Base-by-base conservation (phyloP, 2,888 invertebrate species). In the Teinopalpus imperialis region DNA sequence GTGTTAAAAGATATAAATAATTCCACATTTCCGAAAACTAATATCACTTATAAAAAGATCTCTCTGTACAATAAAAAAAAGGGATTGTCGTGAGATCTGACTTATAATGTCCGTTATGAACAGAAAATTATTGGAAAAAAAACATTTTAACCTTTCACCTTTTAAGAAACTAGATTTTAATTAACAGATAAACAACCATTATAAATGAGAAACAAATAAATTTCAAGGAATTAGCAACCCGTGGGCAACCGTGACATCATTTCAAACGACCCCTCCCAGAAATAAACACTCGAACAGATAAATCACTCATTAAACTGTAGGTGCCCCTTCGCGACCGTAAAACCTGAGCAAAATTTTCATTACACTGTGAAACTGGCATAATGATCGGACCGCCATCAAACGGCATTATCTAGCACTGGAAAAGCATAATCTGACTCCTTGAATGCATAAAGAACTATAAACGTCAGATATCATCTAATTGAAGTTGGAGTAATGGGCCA, bases 401-500 rank as follows among this genome's bases (percentile, higher is more conserved):
- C 66, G 75, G 70, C 79, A 83, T 81, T 82, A 86, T 82, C 81
- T 78, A 55, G 65, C 66, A 73, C 67, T 67, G 69, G 57, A 68
- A 78, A 71, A 74, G 74, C 77, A 81, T 81, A 81, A 86, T 87
- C 85, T 80, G 61, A 72, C 74, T 77, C 64, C 66, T 63, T 72
- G 70, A 81, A 86, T 85, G 78, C 83, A 81, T 82, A 86, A 86
- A 86, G 83, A 83, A 86, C 85, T 86, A 83, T 86, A 81, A 86
- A 85, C 61, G 85, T 83, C 81, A 77, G 86, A 87, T 87, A 86
- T 80, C 78, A 86, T 87, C 85, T 85, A 85, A 87, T 86, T 86
- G 83, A 87, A 85, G 71, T 66, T 63, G 60, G 62, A 80, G 72
- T 81, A 77, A 85, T 72, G 75, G 67, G 32, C 52, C 59, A 55